Conservation (phyloP, 2,113 vertebrate species). For the Cololabis saira region DNA sequence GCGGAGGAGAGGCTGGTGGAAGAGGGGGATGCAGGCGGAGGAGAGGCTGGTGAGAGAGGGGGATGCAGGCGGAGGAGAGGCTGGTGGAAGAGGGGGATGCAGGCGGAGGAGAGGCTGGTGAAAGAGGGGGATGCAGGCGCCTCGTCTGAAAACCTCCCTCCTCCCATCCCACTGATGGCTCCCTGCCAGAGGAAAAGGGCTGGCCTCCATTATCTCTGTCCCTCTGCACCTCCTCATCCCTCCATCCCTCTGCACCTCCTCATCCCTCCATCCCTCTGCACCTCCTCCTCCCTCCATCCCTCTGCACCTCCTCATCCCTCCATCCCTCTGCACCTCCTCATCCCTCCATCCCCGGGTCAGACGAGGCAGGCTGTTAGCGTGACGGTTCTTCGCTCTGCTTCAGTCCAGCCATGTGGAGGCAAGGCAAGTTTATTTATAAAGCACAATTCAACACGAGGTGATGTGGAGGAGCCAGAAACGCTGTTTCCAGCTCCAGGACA, state of each 20-base stretch:
- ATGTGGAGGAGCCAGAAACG: conserved; percentile 43
- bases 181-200: conserved; percentile 49
- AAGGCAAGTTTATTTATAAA: too few species aligned
- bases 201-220: conserved; percentile 72
- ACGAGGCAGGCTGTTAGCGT: too few species aligned
- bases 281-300: too few species aligned
- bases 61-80: conserved; percentile 6
- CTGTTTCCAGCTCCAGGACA: background rate
- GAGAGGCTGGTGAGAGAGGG: conserved; percentile 24
- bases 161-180: conserved; percentile 57
- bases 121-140: conserved; percentile 41
- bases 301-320: conserved; percentile 42
- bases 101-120: conserved; percentile 35
- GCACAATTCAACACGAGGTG: too few species aligned
- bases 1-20: conserved; percentile 11
- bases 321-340: conserved; percentile 34
- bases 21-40: too few species aligned
- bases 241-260: conserved; percentile 57
- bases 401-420: conserved; percentile 43
- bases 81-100: conserved; percentile 23
- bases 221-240: conserved; percentile 30
- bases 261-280: too few species aligned
- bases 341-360: too few species aligned
- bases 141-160: conserved; percentile 52
- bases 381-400: background rate